Evolutionary conservation across 1,140 invertebrate species (phyloP).

Genomic region (Lysiphlebus fabarum): DNA sequence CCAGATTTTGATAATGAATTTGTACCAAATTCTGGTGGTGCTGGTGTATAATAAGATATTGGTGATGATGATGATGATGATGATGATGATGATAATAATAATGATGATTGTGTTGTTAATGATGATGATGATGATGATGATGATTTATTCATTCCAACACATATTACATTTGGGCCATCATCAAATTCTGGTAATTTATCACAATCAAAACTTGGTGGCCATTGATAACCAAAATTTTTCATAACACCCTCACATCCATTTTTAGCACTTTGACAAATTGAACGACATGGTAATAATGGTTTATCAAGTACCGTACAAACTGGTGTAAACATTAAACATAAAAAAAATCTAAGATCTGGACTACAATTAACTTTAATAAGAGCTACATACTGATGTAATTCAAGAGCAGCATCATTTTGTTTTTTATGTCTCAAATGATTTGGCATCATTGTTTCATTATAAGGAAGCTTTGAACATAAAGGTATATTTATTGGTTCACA

Average conservation of each 20-base stretch:
- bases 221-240: conserved; percentile 88
- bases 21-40: not conserved
- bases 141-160: conserved; percentile 82
- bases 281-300: conserved; percentile 88
- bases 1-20: no score
- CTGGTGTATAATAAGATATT: conserved; percentile 30
- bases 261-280: conserved; percentile 83
- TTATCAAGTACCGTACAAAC: conserved; percentile 90
- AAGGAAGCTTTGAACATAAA: conserved; percentile 87
- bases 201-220: conserved; percentile 93
- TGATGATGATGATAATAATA: conserved; percentile 42
- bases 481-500: conserved; percentile 92
- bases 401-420: conserved; percentile 91
- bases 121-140: conserved; percentile 48
- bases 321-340: conserved; percentile 94
- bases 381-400: conserved; percentile 91
- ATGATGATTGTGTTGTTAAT: conserved; percentile 39
- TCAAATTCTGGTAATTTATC: conserved; percentile 79
- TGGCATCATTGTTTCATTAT: conserved; percentile 95
- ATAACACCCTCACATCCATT: conserved; percentile 88
- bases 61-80: conserved; percentile 45
- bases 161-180: conserved; percentile 63
- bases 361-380: conserved; percentile 96
- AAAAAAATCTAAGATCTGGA: conserved; percentile 88
- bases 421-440: conserved; percentile 90